Evolutionary conservation across 2,797 vertebrate species (phyloP), one percentile per base, ranked within the genome.

Genomic region (Myotis daubentonii): DNA sequence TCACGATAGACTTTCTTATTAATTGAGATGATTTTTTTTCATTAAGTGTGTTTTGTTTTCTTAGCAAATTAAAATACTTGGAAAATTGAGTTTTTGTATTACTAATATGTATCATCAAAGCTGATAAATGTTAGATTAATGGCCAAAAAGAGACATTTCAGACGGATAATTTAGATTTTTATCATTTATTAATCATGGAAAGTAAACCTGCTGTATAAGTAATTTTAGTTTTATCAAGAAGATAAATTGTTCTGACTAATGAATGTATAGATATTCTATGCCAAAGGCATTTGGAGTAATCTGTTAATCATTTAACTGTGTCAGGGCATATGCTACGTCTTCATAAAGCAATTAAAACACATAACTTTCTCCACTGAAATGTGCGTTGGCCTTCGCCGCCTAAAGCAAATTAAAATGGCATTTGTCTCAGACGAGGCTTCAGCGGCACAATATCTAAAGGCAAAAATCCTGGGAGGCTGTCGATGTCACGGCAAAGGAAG

Each of bases 291-390:
- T 98, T 41, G 65, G 97, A 98, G 95, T 97, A 98, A 98, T 98
- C 98, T 98, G 98, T 98, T 98, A 98, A 98, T 98, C 98, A 98
- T 98, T 98, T 98, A 98, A 98, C 98, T 98, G 97, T 98, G 98
- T 98, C 98, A 97, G 97, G 98, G 98, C 98, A 98, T 98, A 98
- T 98, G 98, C 98, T 98, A 98, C 98, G 98, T 98, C 98, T 98
- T 98, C 97, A 98, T 98, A 98, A 98, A 97, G 98, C 98, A 98
- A 98, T 98, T 98, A 98, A 98, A 98, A 98, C 97, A 97, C 97
- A 98, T 95, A 98, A 98, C 95, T 97, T 98, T 97, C 93, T 98
- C 94, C 75, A 95, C 96, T 97, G 96, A 98, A 98, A 98, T 96
- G 88, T 49, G 49, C 87, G 92, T 97, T 98, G 97, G 98, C 96